Evolutionary conservation across 2,888 invertebrate species (phyloP).

Genomic region (Teleogryllus oceanicus): DNA sequence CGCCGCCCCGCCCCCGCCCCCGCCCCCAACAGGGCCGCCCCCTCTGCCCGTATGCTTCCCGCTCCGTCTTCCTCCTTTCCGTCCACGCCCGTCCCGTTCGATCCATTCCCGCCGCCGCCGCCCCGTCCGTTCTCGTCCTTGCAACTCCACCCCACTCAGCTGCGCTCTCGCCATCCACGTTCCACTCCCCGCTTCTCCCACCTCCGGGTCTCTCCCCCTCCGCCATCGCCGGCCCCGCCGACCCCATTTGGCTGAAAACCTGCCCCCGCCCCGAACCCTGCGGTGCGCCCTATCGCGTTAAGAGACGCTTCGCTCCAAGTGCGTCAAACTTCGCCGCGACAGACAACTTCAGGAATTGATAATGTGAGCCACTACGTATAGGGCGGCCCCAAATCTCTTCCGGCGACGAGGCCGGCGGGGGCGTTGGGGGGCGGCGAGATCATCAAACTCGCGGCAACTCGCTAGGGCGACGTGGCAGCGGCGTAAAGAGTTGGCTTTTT

Average conservation of each 20-base stretch:
- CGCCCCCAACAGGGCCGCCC: no score
- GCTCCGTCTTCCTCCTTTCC: no score
- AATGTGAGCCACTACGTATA: neutral
- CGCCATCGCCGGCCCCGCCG: no score
- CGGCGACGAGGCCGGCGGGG: neutral
- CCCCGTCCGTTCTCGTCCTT: neutral
- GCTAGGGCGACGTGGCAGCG: neutral
- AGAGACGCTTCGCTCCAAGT: neutral
- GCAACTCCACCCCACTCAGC: neutral
- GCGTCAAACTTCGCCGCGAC: neutral
- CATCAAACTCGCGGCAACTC: neutral
- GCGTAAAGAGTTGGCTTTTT: no score
- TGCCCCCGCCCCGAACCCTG: neutral
- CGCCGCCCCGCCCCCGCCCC: no score
- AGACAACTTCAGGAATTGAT: slow-evolving; percentile 18
- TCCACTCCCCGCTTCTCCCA: neutral
- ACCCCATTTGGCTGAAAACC: neutral
- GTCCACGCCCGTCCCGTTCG: no score
- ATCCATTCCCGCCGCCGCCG: no score
- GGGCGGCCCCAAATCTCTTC: neutral
- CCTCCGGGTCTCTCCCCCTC: neutral
- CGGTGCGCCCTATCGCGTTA: neutral
- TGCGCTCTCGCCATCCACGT: neutral
- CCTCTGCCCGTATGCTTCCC: no score
- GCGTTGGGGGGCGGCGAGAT: neutral